Base-by-base conservation (phyloP, 37 sponge, comb jelly and placozoan species). In the Cladorhizidae sp. region DNA sequence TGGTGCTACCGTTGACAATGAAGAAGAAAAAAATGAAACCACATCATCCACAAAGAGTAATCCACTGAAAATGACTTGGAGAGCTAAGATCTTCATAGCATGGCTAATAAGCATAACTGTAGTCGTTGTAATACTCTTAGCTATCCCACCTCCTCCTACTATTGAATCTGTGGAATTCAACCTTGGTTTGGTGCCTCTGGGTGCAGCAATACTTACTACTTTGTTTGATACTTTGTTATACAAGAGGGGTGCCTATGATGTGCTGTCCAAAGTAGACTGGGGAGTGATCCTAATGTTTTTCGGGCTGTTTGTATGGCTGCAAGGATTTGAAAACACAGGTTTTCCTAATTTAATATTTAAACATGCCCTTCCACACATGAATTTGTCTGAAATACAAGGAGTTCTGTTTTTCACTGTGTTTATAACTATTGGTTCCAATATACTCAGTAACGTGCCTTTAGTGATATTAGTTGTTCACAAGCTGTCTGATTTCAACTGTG, bases 251-350 rank as follows among this genome's bases (percentile, higher is more conserved):
- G 87, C 93, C 43, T 84, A 85, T 73, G 81, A 87, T 50, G 76
- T 70, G 35, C 89, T 95, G 87, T 40, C 80, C 42, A 86, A 86
- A 72, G 89, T 92, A 54, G 96, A 95, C 68, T 95, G 96, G 96
- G 80, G 77, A 0, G 83, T 95, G 67, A 95, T 95, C 72, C 82
- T 95, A 56, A 85, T 95, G 85, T 95, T 95, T 71, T 86, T 86
- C 63, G 96, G 96, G 22, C 85, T 95, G 58, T 92, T 95, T 71
- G 83, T 92, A 12, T 95, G 96, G 96, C 82, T 92, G 32, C 90
- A 75, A 18, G 94, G 94, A 20, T 90, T 94, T 77, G 56, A 94
- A 63, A 81, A 71, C 41, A 94, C 91, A 25, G 29, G 78, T 28
- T 76, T 88, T 64, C 91, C 91, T 57, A 37, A 29, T 32, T 22